Conservation (phyloP, 2,888 invertebrate genomes). For the Bugula neritina region DNA sequence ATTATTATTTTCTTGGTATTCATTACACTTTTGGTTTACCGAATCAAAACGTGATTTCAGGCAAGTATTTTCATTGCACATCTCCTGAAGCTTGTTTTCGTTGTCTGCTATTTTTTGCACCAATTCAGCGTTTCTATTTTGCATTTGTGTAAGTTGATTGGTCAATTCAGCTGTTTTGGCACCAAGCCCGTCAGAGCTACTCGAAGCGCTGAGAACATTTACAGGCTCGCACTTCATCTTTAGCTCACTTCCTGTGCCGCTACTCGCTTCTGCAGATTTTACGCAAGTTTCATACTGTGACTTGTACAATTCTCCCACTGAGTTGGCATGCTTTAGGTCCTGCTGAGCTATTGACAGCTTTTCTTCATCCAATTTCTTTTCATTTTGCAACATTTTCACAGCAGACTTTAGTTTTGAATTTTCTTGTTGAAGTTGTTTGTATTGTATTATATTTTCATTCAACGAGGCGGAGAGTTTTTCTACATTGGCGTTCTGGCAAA, state of each 20-base stretch:
- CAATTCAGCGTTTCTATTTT: not conserved
- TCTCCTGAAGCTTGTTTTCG: not conserved
- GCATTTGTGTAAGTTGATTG: not conserved
- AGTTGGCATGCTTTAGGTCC: not conserved
- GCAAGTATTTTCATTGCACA: not conserved
- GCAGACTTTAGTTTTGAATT: not conserved
- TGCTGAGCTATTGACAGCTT: not conserved
- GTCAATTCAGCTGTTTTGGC: conserved; percentile 7
- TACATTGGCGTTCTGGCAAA: not conserved
- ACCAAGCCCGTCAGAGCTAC: not conserved
- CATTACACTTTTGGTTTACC: not conserved
- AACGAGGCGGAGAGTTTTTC: not conserved
- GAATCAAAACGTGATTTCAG: not conserved
- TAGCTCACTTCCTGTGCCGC: too few relatives aligned
- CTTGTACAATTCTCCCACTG: not conserved
- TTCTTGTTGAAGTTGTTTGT: not conserved
- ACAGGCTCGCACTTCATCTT: not conserved
- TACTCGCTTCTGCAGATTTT: not conserved
- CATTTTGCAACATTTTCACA: not conserved
- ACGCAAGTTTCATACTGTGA: not conserved
- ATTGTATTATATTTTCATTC: not conserved
- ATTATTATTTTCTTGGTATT: not conserved
- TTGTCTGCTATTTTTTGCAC: not conserved
- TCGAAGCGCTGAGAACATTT: not conserved
- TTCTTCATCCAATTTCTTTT: not conserved